Evolutionary conservation across 1,140 invertebrate genomes (phyloP).

Genomic region (Diorhabda carinulata): DNA sequence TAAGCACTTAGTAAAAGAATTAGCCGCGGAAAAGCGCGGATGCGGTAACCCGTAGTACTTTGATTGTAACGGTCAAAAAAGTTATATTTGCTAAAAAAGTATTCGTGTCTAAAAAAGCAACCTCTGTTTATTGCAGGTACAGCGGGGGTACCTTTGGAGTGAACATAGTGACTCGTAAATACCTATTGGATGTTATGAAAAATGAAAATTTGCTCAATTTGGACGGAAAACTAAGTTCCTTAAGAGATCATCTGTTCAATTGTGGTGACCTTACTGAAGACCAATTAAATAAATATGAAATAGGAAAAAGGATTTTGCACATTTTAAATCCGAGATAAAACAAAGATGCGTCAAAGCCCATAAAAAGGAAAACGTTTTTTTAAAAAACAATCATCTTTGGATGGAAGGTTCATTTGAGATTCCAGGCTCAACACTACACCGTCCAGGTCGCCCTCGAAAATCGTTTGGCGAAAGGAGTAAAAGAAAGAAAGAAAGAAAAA

Average conservation of each 20-base stretch:
- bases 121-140: conserved; percentile 4
- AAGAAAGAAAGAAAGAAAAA: conserved; percentile 35
- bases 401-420: background rate
- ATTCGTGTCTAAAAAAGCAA: background rate
- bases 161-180: conserved; percentile 6
- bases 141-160: background rate
- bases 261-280: conserved; percentile 5
- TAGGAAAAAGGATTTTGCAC: conserved; percentile 6
- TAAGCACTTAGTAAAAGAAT: background rate
- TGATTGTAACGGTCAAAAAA: background rate
- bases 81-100: background rate
- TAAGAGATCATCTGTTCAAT: conserved; percentile 10
- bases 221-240: conserved; percentile 9
- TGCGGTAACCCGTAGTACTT: background rate
- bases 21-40: background rate
- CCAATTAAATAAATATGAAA: conserved; percentile 10
- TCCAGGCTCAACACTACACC: background rate
- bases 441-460: background rate
- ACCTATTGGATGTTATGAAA: conserved; percentile 1
- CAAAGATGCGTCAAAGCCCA: conserved; percentile 5
- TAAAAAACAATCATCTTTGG: conserved; percentile 1
- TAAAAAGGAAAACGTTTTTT: background rate
- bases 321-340: conserved; percentile 32
- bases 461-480: conserved; percentile 26
- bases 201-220: conserved; percentile 7